Evolutionary conservation across 2,113 vertebrate species (phyloP), one percentile per base, ranked within the genome.

Genomic region (Budorcas taxicolor): DNA sequence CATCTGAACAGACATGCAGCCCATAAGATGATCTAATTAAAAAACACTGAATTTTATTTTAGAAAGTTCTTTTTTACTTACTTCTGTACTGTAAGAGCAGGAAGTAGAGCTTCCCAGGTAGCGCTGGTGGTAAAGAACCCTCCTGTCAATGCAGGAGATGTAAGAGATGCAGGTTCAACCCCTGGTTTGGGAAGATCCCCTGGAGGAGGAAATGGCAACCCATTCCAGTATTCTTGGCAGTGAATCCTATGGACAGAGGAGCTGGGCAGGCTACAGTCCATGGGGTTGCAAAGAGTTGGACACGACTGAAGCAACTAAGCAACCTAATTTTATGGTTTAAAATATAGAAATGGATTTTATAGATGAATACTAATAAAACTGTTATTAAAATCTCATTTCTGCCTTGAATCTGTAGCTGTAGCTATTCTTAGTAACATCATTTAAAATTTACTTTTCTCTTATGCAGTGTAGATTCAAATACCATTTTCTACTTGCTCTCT

Each of bases 321-420:
- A 58, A 53, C 17, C 7, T 45, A 90, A n/a, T 81, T 96, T 94
- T 91, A 88, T 33, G 47, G 29, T 81, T 92, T 93, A 52, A 80
- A 91, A 96, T 94, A 64, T 52, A 57, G 83, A 90, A 90, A 57
- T 7, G 82, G n/a, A 91, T 8, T 74, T 95, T 87, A 82, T 21
- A 94, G 71, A 87, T 88, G 80, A 89, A 82, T 47, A 27, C 25
- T 92, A 53, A n/a, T 80, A 92, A 45, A 95, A 95, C 88, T 43
- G 78, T 21, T 67, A 90, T 71, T 82, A 62, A 93, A 67, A 93
- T 10, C 1, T 47, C 14, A 94, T 84, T 90, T 93, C 53, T 88
- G n/a, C 58, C 90, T 95, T 91, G 57, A 10, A 62, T 43, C 40
- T 85, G 21, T n/a, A 74, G 86, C 19, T 43, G 25, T 31, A 87